phyloP scores from a whole-genome alignment of 1,140 invertebrate species.

The Drosophila arawakana region DNA sequence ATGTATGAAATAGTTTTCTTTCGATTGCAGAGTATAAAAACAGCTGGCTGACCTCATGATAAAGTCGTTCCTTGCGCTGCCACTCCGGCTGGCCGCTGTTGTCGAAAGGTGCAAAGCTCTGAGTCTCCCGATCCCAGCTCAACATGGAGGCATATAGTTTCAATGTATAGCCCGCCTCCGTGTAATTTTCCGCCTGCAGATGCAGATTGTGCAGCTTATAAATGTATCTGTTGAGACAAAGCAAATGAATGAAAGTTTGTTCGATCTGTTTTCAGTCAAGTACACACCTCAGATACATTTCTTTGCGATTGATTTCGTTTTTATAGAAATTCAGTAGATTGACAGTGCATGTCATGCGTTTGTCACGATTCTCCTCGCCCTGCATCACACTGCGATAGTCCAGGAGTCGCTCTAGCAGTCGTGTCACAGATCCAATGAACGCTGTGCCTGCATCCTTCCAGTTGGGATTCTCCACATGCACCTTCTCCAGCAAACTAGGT shows the following conservation, averaged over 20 bases:
- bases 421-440: slow-evolving; percentile 96
- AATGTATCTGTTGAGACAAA: slow-evolving; percentile 88
- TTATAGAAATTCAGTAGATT: slow-evolving; percentile 99
- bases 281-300: slow-evolving; percentile 94
- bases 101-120: slow-evolving; percentile 85
- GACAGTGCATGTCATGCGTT: slow-evolving; percentile 98
- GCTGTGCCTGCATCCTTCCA: slow-evolving; percentile 96
- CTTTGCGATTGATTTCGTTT: slow-evolving; percentile 96
- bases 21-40: not conserved
- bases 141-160: slow-evolving; percentile 96
- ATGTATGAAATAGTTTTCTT: not conserved
- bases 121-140: slow-evolving; percentile 91
- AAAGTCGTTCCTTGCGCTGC: slow-evolving; percentile 96
- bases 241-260: no score
- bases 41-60: slow-evolving; percentile 87
- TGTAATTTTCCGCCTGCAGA: slow-evolving; percentile 96
- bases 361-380: slow-evolving; percentile 95
- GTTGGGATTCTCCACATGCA: slow-evolving; percentile 92
- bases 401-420: slow-evolving; percentile 93
- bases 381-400: slow-evolving; percentile 97
- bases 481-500: slow-evolving; percentile 92
- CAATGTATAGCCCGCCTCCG: slow-evolving; percentile 98
- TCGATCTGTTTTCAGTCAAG: no score
- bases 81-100: slow-evolving; percentile 90
- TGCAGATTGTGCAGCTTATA: slow-evolving; percentile 98